Evolutionary conservation across 2,888 invertebrate genomes (phyloP), one percentile per base, ranked within the genome.

Genomic region (Cheilosia impressa): DNA sequence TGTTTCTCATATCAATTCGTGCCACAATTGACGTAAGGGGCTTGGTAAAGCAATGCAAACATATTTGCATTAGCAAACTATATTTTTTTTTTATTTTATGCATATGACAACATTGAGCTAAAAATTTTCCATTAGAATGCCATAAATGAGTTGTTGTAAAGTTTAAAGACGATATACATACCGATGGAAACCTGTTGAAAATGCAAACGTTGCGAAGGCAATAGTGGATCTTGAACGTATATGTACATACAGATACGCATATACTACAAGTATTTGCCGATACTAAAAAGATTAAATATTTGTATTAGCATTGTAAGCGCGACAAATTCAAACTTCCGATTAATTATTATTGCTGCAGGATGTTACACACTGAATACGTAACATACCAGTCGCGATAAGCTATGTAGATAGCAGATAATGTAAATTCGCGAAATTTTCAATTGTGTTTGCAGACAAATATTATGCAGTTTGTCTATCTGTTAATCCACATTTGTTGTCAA

Each of bases 281-380:
- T 5, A 63, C 34, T 19, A 65, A 47, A 55, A 22, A 2, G 31
- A 22, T 5, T 10, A 65, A 62, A 62, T 24, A 55, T 47, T 47
- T 19, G 17, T 53, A 22, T 58, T 22, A 50, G 45, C 45, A 17
- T 22, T 58, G 31, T 58, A 58, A 76, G 76, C 60, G 52, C 72
- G 58, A 66, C 58, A 60, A 65, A 60, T 52, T 52, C 31, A 72
- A 72, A 72, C 72, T 79, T 72, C 79, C 65, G 65, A 66, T 45
- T 66, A 72, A 72, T 79, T 66, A 66, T 53, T 53, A 41, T 15
- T 41, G n/a, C 22, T 41, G 19, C 22, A 24, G 6, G 4, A 19
- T 6, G 45, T n/a, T 17, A 13, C 2, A 4, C 24, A 52, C 24
- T 13, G 19, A 13, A 31, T 31, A 31, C 2, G 31, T 31, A 31